These are phyloP conservation scores for Podarcis siculus DNA, from an alignment of 2,797 vertebrate species.

Conservation along the genomic window DNA sequence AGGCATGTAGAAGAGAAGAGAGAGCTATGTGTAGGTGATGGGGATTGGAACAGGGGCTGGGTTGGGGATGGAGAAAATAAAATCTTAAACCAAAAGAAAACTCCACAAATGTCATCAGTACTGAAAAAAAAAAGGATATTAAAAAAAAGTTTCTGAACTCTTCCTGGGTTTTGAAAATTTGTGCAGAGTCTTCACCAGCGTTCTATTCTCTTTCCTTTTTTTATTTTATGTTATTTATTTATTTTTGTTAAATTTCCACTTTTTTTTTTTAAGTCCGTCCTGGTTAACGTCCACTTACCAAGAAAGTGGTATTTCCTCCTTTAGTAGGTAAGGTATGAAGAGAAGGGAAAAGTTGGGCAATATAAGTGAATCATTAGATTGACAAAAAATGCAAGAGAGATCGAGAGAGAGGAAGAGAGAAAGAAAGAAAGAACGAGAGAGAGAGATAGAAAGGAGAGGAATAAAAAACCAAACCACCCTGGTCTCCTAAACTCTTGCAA, in stretches of 20 bases:
- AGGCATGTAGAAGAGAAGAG: conserved; percentile 81
- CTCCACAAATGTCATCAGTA: conserved; percentile 97
- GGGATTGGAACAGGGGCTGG: conserved; percentile 46
- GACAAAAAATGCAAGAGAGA: conserved; percentile 99
- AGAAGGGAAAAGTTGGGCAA: conserved; percentile 99
- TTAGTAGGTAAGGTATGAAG: conserved; percentile 99
- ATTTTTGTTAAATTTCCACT: conserved; percentile 62
- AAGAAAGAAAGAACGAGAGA: conserved; percentile 72
- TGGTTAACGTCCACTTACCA: conserved; percentile 99
- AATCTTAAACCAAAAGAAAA: conserved; percentile 76
- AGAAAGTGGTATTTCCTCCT: conserved; percentile 99
- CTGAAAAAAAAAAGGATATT: conserved; percentile 81
- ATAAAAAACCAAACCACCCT: conserved; percentile 94
- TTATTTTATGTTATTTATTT: conserved; percentile 77
- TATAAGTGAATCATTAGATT: conserved; percentile 99
- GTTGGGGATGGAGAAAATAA: conserved; percentile 20
- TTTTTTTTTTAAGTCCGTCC: conserved; percentile 91
- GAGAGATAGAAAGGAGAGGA: conserved; percentile 66
- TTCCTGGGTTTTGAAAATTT: conserved; percentile 80
- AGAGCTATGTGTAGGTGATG: conserved; percentile 39
- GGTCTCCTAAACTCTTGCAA: conserved; percentile 87
- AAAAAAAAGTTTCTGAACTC: conserved; percentile 84
- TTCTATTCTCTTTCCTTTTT: conserved; percentile 85
- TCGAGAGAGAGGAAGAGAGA: conserved; percentile 75
- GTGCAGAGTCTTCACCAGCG: conserved; percentile 96